These are phyloP conservation scores for Toxonevra muliebris DNA, from an alignment of 2,888 invertebrate species.

Conservation along the genomic window DNA sequence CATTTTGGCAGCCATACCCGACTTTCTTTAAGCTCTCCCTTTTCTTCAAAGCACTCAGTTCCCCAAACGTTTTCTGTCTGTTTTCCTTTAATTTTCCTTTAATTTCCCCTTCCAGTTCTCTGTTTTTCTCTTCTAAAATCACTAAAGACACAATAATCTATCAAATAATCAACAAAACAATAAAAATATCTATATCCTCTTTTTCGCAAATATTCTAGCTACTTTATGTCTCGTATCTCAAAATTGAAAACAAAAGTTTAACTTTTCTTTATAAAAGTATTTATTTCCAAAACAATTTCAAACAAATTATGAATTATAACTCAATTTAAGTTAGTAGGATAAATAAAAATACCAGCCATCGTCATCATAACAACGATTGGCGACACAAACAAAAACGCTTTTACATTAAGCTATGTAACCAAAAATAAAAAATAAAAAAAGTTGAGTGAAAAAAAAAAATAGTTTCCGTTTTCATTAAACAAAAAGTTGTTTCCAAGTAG, in stretches of 20 bases:
- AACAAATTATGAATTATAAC: slow-evolving; percentile 19
- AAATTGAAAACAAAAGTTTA: background rate
- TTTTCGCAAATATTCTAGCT: background rate
- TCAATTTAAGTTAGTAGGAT: background rate
- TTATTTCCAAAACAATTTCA: slow-evolving; percentile 12
- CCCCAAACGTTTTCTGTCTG: too few relatives aligned
- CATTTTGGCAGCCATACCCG: too few relatives aligned
- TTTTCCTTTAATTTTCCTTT: background rate
- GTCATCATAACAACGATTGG: too few relatives aligned
- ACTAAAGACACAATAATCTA: background rate
- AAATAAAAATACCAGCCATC: too few relatives aligned
- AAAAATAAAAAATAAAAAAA: too few relatives aligned
- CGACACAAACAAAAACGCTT: too few relatives aligned
- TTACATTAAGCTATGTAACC: too few relatives aligned
- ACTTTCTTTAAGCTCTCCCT: too few relatives aligned
- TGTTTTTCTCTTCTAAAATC: background rate
- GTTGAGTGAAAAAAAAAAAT: too few relatives aligned
- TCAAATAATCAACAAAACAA: slow-evolving; percentile 1
- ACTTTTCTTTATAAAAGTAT: background rate
- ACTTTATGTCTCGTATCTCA: background rate
- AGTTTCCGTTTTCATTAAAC: too few relatives aligned
- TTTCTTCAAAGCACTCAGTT: too few relatives aligned
- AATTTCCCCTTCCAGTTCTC: background rate
- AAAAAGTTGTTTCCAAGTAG: too few relatives aligned
- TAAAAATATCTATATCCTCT: slow-evolving; percentile 9